A percentile compares a stretch with the other conserved stretches of the same genome.
Conservation (phyloP, 2,888 invertebrate genomes). For the Alsophila aescularia region DNA sequence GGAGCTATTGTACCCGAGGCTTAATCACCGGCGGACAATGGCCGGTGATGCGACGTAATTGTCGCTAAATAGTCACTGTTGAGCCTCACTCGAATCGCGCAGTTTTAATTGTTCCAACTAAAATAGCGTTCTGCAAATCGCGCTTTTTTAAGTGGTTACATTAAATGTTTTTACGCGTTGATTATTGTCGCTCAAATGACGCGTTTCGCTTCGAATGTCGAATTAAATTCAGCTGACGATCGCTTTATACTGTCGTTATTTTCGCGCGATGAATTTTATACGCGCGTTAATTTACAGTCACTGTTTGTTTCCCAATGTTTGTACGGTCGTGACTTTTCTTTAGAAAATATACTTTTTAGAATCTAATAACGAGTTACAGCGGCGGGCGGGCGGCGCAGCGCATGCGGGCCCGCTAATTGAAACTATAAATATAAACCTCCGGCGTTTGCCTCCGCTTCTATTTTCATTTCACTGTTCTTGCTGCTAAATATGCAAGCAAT, state of each 20-base stretch:
- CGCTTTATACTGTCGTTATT: slow-evolving; percentile 68
- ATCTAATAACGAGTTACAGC: slow-evolving; percentile 54
- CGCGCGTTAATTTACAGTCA: slow-evolving; percentile 57
- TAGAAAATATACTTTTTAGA: slow-evolving; percentile 42
- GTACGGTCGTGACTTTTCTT: slow-evolving; percentile 36
- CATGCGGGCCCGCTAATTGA: slow-evolving; percentile 76
- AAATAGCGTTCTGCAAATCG: slow-evolving; percentile 44
- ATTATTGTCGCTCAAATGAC: slow-evolving; percentile 71
- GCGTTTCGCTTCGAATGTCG: slow-evolving; percentile 63
- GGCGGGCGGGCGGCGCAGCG: slow-evolving; percentile 51
- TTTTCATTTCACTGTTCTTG: slow-evolving; percentile 60
- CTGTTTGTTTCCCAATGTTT: slow-evolving; percentile 43
- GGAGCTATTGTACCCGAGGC: slow-evolving; percentile 71
- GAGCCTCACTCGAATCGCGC: slow-evolving; percentile 61
- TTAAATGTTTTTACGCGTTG: slow-evolving; percentile 69
- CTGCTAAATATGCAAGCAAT: slow-evolving; percentile 46
- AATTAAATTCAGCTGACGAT: slow-evolving; percentile 72
- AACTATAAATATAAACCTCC: slow-evolving; percentile 77
- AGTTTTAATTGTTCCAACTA: slow-evolving; percentile 59
- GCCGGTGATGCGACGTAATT: slow-evolving; percentile 77
- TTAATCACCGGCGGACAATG: slow-evolving; percentile 79
- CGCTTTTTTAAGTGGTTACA: slow-evolving; percentile 58
- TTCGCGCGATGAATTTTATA: slow-evolving; percentile 68
- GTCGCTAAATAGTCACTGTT: slow-evolving; percentile 75
- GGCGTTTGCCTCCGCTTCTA: slow-evolving; percentile 61